Base-by-base conservation (phyloP, 2,113 vertebrate genomes). In the Eidolon helvum region DNA sequence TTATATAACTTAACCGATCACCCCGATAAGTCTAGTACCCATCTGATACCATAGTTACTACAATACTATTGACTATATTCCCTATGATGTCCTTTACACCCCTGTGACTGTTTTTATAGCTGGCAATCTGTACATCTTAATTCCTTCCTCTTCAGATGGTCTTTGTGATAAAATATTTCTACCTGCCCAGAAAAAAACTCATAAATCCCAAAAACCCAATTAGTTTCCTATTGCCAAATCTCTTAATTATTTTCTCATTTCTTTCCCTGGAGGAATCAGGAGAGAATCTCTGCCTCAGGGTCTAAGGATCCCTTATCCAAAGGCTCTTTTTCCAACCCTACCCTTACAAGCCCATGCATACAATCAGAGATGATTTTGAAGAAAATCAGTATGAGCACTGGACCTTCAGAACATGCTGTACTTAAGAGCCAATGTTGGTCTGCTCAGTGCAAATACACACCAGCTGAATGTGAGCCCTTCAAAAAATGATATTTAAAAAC, bases 381-480 rank as follows among this genome's bases (percentile, higher is more conserved):
- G 55, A 71, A 53, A 53, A 24, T 1, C 0, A 0, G 6, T 10
- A n/a, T 0, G 5, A 57, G 21, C 24, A 0, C n/a, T 40, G 28
- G 48, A 28, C 50, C 4, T 22, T 50, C 14, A 21, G 18, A 71
- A 16, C 4, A n/a, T 5, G n/a, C 59, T 2, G 18, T 61, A 9
- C 35, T 18, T 57, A 61, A 86, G 50, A 66, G 26, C 14, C 0
- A 4, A 18, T 59, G 59, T 16, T 15, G 66, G n/a, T 10, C 59
- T 75, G 15, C 50, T 55, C 5, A 30, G 3, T 30, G 57, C 33
- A 19, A 65, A 2, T 15, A 22, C 21, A 35, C 21, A 14, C 18
- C 19, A 4, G 22, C 50, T 50, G 69, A 55, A 26, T 18, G 19
- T 35, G 83, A 89, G 61, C 11, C 35, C 61, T 53, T 45, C 18